Conservation (phyloP, 1,140 invertebrate genomes). For the Melanaphis sacchari region DNA sequence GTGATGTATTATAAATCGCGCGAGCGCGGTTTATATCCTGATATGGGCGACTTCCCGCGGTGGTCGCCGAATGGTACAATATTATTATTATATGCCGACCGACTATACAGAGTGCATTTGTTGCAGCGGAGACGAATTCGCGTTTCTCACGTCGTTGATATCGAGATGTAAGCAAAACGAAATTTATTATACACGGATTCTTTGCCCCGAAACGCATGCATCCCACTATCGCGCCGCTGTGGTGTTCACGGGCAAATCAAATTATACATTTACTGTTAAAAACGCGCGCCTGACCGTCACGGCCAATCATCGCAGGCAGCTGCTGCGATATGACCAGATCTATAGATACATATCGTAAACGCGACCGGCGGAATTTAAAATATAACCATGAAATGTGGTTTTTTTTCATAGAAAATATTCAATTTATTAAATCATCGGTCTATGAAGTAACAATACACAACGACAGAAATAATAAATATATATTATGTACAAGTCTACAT, state of each 20-base stretch:
- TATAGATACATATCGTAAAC: background rate
- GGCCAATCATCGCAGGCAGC: background rate
- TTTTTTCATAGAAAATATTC: background rate
- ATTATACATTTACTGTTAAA: conserved; percentile 26
- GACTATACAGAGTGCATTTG: background rate
- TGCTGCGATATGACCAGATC: background rate
- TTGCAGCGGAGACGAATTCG: no score
- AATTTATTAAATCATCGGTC: background rate
- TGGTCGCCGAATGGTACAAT: background rate
- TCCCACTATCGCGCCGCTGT: background rate
- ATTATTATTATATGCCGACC: background rate
- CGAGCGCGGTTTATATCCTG: background rate
- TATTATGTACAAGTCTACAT: background rate
- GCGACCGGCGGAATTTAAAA: background rate
- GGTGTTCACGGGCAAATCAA: conserved; percentile 1
- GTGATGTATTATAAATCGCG: conserved; percentile 12
- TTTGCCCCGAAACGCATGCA: background rate
- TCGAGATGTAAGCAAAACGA: no score
- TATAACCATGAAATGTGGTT: conserved; percentile 18
- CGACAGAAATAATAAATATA: background rate
- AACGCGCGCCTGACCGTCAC: background rate
- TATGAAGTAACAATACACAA: background rate
- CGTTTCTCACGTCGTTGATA: no score
- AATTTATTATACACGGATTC: no score
- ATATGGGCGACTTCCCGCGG: conserved; percentile 3